Base-by-base conservation (phyloP, 2,113 vertebrate genomes). In the Trochalopteron elliotii region DNA sequence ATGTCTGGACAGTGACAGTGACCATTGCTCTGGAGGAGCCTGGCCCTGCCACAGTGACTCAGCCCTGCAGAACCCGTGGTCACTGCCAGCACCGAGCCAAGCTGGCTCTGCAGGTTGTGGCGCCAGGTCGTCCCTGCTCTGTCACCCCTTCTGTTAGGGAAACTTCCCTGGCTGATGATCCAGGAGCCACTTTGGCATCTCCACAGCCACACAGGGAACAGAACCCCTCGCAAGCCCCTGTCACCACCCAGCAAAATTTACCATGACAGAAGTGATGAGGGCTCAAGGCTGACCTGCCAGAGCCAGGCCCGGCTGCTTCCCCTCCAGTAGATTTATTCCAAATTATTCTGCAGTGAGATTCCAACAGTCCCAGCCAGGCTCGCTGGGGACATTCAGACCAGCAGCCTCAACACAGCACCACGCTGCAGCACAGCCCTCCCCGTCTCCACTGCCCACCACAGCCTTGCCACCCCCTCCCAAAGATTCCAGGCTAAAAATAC, bases 51-150 rank as follows among this genome's bases (percentile, higher is more conserved):
- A 52, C 55, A 19, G 60, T 85, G 93, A 94, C 64, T 94, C 93
- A 95, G 89, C 15, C 61, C n/a, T 2, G 12, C 49, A 63, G 55
- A 87, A 18, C 53, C 42, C 5, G 0, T 0, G 0, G 55, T 28
- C 7, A 0, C 30, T 47, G 90, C 53, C 7, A 8, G 61, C 2
- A 2, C 61, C 0, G 0, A 9, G 55, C 44, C 0, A 0, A 80
- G 81, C 77, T 37, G 37, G 82, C 78, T 42, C 22, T 15, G 31
- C 20, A 3, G 76, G n/a, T 53, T 84, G 35, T 40, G 59, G 84
- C 4, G 4, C 81, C 81, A 81, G 27, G 65, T 42, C 10, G 9
- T 70, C 28, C 57, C 21, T 8, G 2, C n/a, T 10, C n/a, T 10
- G 7, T 56, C 74, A 71, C n/a, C 53, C 7, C 16, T 65, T 39